Evolutionary conservation across 1,140 invertebrate species (phyloP), one percentile per base, ranked within the genome.

Genomic region (Zaprionus vittiger): DNA sequence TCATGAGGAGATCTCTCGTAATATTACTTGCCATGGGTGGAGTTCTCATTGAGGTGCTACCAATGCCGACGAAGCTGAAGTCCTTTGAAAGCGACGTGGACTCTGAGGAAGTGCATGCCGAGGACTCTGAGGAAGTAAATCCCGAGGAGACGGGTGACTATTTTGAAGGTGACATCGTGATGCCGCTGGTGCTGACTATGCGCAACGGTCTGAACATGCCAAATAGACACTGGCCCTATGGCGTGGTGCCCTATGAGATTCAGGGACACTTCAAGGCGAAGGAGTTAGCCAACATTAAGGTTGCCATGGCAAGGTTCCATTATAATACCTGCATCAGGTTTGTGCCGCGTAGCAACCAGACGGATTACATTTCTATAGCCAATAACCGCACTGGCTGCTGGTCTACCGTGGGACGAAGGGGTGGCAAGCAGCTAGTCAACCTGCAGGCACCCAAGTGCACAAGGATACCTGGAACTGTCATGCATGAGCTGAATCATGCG

Each of bases 401-500:
- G 96, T 96, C 96, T 2, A 95, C 94, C 63, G 95, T 97, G 1
- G 96, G 96, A 2, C 93, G 94, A 5, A 93, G 95, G 15, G 96
- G 96, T 81, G 95, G 94, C 1, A 82, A 81, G 44, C 87, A 91
- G 60, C 94, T 95, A 70, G 93, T 96, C 0, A 97, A 96, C 89
- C 93, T 97, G 2, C 95, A 96, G 83, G 92, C 93, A 2, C 95
- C 96, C 2, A 96, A 95, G 2, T 97, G 97, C 81, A 91, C 96
- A 0, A 93, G 93, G 5, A 95, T 95, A 77, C 95, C 95, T 52
- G 96, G 96, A 9, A 97, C 96, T 0, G 93, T 96, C 5, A 92
- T 96, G 17, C 97, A 98, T 83, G 97, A 98, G 91, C 91, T 98
- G 69, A 95, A 97, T 94, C 97, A 98, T 80, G 95, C 96, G 0